These are phyloP conservation scores for Paramormyrops hopkinsi DNA, from an alignment of 2,797 vertebrate genomes.

Conservation along the genomic window DNA sequence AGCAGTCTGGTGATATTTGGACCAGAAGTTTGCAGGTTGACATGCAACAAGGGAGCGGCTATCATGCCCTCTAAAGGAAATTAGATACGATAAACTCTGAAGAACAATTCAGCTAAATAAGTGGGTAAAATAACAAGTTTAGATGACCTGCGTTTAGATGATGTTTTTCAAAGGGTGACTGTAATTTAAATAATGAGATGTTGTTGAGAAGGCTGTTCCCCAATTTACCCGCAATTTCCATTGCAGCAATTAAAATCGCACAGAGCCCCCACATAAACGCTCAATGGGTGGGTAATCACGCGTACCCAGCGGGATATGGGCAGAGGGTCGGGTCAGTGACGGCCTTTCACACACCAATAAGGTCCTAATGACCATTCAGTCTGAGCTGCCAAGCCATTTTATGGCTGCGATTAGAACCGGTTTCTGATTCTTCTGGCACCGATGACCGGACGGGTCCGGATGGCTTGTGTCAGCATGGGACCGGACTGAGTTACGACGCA, in stretches of 20 bases:
- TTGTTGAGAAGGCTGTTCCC: not conserved
- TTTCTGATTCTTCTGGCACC: not conserved
- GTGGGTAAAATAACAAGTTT: not conserved
- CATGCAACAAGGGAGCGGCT: not conserved
- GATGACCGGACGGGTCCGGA: not conserved
- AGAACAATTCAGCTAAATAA: not conserved
- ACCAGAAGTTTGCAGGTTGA: not conserved
- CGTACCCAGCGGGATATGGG: not conserved
- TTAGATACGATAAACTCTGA: not conserved
- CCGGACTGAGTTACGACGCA: not conserved
- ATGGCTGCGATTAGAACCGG: not conserved
- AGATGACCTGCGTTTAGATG: not conserved
- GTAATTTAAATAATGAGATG: not conserved
- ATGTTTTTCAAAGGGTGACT: not conserved
- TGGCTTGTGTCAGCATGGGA: not conserved
- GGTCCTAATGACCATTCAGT: not conserved
- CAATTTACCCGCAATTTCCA: not conserved
- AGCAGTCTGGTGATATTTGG: not conserved
- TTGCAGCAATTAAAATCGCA: conserved; percentile 6
- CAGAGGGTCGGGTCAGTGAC: not conserved
- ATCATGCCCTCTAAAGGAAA: not conserved
- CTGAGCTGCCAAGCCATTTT: not conserved
- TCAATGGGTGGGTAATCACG: conserved; percentile 7
- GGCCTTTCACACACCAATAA: not conserved
- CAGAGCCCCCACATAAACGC: not conserved